These are phyloP conservation scores for Alosa sapidissima DNA, from an alignment of 2,797 vertebrate species.

Conservation along the genomic window DNA sequence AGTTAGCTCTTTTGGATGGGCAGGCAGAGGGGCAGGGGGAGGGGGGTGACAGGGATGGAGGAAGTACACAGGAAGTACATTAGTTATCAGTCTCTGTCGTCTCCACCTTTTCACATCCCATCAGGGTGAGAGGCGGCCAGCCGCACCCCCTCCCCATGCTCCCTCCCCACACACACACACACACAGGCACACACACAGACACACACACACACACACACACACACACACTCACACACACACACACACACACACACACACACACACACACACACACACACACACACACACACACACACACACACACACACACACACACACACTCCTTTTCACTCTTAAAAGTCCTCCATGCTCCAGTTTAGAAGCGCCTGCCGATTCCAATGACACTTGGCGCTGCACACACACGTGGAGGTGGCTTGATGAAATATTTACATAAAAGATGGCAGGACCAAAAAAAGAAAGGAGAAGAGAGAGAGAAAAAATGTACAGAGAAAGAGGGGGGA, in stretches of 20 bases:
- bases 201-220: not conserved
- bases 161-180: not conserved
- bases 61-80: conserved; percentile 93
- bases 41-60: conserved; percentile 79
- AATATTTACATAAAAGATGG: conserved; percentile 85
- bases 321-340: conserved; percentile 57
- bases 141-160: conserved; percentile 35
- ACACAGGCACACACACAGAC: not conserved
- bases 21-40: conserved; percentile 55
- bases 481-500: conserved; percentile 37
- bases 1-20: conserved; percentile 71
- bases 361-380: conserved; percentile 82
- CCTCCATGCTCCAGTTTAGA: conserved; percentile 70
- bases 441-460: conserved; percentile 39
- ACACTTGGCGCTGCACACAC: conserved; percentile 80
- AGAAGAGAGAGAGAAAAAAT: conserved; percentile 27
- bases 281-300: not conserved
- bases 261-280: not conserved
- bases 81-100: conserved; percentile 89
- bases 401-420: conserved; percentile 88
- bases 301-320: conserved; percentile 5
- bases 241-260: not conserved
- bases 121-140: conserved; percentile 67
- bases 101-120: conserved; percentile 78
- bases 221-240: not conserved